Evolutionary conservation across 2,888 invertebrate species (phyloP).

Genomic region (Leucophenga montana): DNA sequence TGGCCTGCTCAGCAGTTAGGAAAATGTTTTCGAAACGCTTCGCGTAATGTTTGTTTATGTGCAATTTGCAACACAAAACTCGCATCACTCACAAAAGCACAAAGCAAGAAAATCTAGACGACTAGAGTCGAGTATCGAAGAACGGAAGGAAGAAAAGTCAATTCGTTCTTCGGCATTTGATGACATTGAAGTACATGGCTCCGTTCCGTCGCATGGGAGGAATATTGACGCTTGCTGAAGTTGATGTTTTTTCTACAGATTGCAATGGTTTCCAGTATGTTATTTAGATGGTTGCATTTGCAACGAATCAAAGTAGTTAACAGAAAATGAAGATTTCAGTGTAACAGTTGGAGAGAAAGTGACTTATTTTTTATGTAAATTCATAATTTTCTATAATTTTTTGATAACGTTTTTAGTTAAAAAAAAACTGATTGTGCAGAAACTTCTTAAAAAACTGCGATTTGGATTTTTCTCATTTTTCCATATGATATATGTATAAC

Average conservation of each 20-base stretch:
- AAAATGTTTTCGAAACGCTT: slow-evolving; percentile 30
- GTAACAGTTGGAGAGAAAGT: slow-evolving; percentile 10
- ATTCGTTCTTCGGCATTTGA: background rate
- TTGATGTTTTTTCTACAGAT: background rate
- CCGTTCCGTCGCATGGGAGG: background rate
- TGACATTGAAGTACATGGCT: background rate
- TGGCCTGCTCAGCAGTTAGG: background rate
- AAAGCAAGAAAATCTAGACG: slow-evolving; percentile 24
- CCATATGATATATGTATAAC: too few species aligned
- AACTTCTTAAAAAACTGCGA: too few species aligned
- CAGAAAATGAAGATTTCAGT: slow-evolving; percentile 40
- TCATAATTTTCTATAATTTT: too few species aligned
- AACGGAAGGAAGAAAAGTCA: background rate
- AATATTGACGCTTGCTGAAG: background rate
- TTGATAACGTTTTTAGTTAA: too few species aligned
- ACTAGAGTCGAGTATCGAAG: background rate
- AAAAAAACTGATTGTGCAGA: too few species aligned
- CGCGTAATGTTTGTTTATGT: slow-evolving; percentile 37
- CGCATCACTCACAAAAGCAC: slow-evolving; percentile 33
- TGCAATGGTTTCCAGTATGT: too few species aligned
- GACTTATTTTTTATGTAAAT: too few species aligned
- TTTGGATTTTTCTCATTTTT: too few species aligned
- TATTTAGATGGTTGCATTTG: slow-evolving; percentile 9
- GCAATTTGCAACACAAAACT: slow-evolving; percentile 36
- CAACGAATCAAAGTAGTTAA: slow-evolving; percentile 30